phyloP scores from a whole-genome alignment of 1,140 invertebrate species.

The Heliconius melpomene region DNA sequence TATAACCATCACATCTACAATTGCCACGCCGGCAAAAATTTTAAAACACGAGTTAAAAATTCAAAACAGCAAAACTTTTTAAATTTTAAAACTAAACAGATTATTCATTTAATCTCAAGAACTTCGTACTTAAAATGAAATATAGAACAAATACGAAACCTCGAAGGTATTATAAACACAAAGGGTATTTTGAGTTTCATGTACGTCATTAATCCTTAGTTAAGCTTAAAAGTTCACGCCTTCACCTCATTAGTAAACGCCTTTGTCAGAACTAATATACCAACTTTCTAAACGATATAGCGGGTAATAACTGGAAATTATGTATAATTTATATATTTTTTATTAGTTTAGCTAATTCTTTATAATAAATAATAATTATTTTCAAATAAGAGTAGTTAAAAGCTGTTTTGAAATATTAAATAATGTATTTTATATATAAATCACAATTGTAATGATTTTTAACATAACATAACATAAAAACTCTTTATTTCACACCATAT shows the following conservation, averaged over 20 bases:
- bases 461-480: too few species aligned
- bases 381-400: too few species aligned
- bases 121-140: background rate
- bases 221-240: constrained; percentile 12
- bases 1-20: too few species aligned
- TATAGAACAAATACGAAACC: background rate
- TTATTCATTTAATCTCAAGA: background rate
- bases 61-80: too few species aligned
- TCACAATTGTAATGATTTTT: too few species aligned
- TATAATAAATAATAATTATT: too few species aligned
- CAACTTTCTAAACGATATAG: background rate
- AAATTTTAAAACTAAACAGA: background rate
- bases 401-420: too few species aligned
- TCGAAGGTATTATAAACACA: constrained; percentile 3
- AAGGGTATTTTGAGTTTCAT: constrained; percentile 4
- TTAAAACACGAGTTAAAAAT: too few species aligned
- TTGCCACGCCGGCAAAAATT: too few species aligned
- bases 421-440: too few species aligned
- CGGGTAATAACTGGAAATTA: background rate
- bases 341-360: too few species aligned
- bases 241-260: constrained; percentile 11
- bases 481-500: too few species aligned
- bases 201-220: constrained; percentile 3
- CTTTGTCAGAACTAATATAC: constrained; percentile 1
- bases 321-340: background rate